Percentiles rank a stretch among this genome's conserved stretches.
These are phyloP conservation scores for Tanytarsus gracilentus DNA, from an alignment of 2,888 invertebrate species.

Conservation along the genomic window DNA sequence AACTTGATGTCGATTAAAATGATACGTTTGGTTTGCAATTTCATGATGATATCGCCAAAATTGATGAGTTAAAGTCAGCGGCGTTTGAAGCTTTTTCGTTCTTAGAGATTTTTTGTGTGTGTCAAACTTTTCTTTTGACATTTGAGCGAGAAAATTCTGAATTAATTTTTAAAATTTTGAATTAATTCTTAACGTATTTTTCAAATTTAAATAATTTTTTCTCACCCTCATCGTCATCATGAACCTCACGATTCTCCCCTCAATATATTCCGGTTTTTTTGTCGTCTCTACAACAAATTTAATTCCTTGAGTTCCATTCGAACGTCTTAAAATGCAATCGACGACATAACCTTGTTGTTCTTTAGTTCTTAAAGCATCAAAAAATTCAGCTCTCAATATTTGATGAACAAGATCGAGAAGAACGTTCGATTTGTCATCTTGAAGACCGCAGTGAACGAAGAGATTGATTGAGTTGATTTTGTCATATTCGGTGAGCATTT, in stretches of 20 bases:
- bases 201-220: too few species aligned
- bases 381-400: constrained; percentile 76
- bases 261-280: constrained; percentile 64
- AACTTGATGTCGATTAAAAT: constrained; percentile 70
- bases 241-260: constrained; percentile 73
- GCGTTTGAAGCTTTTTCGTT: constrained; percentile 69
- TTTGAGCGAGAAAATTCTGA: too few species aligned
- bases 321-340: constrained; percentile 65
- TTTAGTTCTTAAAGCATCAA: constrained; percentile 73
- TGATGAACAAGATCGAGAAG: constrained; percentile 70
- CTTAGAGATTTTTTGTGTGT: constrained; percentile 68
- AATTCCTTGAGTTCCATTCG: constrained; percentile 70
- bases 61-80: constrained; percentile 64
- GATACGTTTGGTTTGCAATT: constrained; percentile 69
- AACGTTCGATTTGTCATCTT: constrained; percentile 58
- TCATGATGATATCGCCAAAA: constrained; percentile 69
- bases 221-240: constrained; percentile 58
- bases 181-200: constrained; percentile 30
- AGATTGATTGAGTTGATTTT: constrained; percentile 69
- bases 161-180: constrained; percentile 42
- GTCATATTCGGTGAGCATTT: constrained; percentile 64
- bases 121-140: constrained; percentile 64
- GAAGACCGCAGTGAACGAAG: constrained; percentile 71
- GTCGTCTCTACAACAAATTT: constrained; percentile 64
- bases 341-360: constrained; percentile 86